Evolutionary conservation across 2,888 invertebrate species (phyloP).

Genomic region (Liodrosophila aerea): DNA sequence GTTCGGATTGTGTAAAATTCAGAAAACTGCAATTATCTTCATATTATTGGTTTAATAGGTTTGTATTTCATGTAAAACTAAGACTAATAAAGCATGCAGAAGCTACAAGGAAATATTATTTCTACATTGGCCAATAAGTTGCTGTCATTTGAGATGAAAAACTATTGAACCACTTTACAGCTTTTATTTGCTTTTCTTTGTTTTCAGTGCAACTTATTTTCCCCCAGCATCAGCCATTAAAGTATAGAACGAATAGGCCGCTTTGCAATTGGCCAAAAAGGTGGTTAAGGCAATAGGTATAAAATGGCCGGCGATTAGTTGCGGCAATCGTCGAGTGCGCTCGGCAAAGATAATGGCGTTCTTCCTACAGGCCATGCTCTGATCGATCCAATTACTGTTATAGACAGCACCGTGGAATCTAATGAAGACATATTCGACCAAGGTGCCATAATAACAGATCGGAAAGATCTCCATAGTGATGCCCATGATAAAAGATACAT

Average conservation of each 20-base stretch:
- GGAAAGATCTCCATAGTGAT: constrained; percentile 49
- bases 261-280: constrained; percentile 58
- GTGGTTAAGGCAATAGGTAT: constrained; percentile 58
- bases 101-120: too few species aligned
- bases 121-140: too few species aligned
- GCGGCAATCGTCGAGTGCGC: constrained; percentile 31
- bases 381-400: constrained; percentile 58
- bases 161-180: too few species aligned
- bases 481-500: constrained; percentile 19
- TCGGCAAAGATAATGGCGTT: constrained; percentile 43
- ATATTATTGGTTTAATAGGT: too few species aligned
- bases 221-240: constrained; percentile 38
- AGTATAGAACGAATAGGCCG: constrained; percentile 62
- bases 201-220: too few species aligned
- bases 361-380: constrained; percentile 36
- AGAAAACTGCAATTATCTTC: too few species aligned
- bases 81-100: too few species aligned
- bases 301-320: constrained; percentile 50
- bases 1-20: too few species aligned
- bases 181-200: too few species aligned
- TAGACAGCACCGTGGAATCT: constrained; percentile 43
- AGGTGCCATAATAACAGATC: constrained; percentile 50
- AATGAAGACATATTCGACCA: constrained; percentile 31
- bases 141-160: too few species aligned
- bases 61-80: too few species aligned